A percentile compares a stretch with the other conserved stretches of the same genome.
Conservation (phyloP, 2,888 invertebrate species). For the Acanthosepion lycidas region DNA sequence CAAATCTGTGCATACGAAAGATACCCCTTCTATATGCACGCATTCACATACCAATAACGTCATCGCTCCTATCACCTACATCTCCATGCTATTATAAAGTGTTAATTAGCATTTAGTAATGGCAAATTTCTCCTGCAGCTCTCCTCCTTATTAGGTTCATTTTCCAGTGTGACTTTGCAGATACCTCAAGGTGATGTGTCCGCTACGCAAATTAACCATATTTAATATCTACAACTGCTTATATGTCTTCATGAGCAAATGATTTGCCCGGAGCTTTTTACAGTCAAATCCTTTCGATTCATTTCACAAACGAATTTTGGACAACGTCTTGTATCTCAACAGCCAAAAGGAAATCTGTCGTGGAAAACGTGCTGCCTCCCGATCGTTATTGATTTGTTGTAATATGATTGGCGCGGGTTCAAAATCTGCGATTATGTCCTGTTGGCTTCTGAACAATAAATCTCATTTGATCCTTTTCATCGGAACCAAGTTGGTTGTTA, state of each 20-base stretch:
- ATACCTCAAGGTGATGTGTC: slow-evolving; percentile 2
- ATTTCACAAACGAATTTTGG: slow-evolving; percentile 33
- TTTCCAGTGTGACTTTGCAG: not conserved
- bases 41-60: too few species aligned
- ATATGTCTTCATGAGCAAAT: slow-evolving; percentile 21
- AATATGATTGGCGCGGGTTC: not conserved
- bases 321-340: not conserved
- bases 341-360: not conserved
- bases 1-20: too few species aligned
- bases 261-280: not conserved
- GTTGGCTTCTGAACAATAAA: not conserved
- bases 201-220: slow-evolving; percentile 33
- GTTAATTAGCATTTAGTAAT: too few species aligned
- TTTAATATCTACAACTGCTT: not conserved
- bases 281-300: not conserved
- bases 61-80: too few species aligned
- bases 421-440: not conserved
- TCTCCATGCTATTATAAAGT: too few species aligned
- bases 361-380: not conserved
- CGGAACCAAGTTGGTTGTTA: too few species aligned
- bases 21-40: too few species aligned
- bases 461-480: not conserved
- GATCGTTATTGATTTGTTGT: not conserved
- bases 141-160: not conserved
- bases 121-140: not conserved